Evolutionary conservation across 2,797 vertebrate species (phyloP), one percentile per base, ranked within the genome.

Genomic region (Urosaurus nigricauda): DNA sequence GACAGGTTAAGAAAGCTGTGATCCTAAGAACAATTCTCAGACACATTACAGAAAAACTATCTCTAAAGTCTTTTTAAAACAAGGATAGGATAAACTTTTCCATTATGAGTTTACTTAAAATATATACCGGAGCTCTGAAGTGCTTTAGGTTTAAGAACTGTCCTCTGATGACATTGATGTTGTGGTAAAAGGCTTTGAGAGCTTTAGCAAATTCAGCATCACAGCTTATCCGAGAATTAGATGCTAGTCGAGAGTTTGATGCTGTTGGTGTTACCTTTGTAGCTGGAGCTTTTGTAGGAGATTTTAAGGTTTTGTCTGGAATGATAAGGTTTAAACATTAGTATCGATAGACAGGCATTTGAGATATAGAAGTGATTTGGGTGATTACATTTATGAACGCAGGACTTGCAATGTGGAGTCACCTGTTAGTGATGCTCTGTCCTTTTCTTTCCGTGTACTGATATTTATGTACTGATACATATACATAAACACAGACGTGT

Each of bases 141-240:
- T 97, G 96, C 93, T 96, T 97, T 89, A 98, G 93, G 13, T 95
- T 95, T 94, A 98, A 97, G 79, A 98, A 96, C 90, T 98, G 97
- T 78, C 92, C 97, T 90, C 96, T 95, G 21, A 98, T 97, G 3
- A 93, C 92, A 1, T 96, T 98, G 98, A 98, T 98, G 86, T 97
- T 97, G 96, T 97, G 98, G 91, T 98, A 98, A 96, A 98, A 98
- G 87, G 96, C 96, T 92, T 98, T 98, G 1, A 98, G 97, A 14
- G 98, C 97, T 32, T 96, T 98, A 75, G 98, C 98, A 81, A 98
- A 97, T 84, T 98, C 98, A 35, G 96, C 97, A 85, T 98, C 98
- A 0, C 96, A 98, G 95, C 97, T 97, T 78, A 96, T 96, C 86
- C 94, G 95, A 60, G 95, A 81, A 35, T 90, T 83, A 9, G 89